Percentiles rank a stretch among this genome's conserved stretches.
Evolutionary conservation across 2,888 invertebrate species (phyloP).

Genomic region (Leptinotarsa rubiginosa): DNA sequence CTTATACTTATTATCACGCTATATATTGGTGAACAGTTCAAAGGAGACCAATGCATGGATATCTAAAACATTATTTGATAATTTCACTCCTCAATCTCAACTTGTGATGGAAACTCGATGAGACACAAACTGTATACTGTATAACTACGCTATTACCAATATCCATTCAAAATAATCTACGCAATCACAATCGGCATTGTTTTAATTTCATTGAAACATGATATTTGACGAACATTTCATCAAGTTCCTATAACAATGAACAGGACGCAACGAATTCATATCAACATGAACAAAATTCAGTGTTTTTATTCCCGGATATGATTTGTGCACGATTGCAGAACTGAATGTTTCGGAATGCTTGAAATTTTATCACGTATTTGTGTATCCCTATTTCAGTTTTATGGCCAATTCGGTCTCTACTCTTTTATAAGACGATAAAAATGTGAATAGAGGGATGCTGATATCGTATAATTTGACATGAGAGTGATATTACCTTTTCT

Average conservation of each 20-base stretch:
- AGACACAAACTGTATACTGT: no score
- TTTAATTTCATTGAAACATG: not conserved
- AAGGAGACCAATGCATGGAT: no score
- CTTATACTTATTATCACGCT: no score
- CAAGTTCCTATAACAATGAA: not conserved
- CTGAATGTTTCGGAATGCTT: slow-evolving; percentile 2
- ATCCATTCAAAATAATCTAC: no score
- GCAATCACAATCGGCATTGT: no score
- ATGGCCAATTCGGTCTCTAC: slow-evolving; percentile 15
- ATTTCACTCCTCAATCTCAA: no score
- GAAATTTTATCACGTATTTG: slow-evolving; percentile 20
- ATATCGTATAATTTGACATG: slow-evolving; percentile 38
- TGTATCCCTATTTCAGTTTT: slow-evolving; percentile 11
- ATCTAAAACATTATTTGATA: no score
- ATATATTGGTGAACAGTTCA: no score
- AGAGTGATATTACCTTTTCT: slow-evolving; percentile 36
- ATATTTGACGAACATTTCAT: not conserved
- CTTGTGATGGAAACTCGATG: no score
- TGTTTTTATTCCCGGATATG: slow-evolving; percentile 7
- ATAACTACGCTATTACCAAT: no score
- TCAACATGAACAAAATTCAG: not conserved
- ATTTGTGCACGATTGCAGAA: slow-evolving; percentile 3
- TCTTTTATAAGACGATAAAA: slow-evolving; percentile 32
- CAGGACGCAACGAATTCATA: not conserved
- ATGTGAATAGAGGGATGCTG: slow-evolving; percentile 33